Conservation (phyloP, 2,113 vertebrate species). For the Pelecanus crispus region DNA sequence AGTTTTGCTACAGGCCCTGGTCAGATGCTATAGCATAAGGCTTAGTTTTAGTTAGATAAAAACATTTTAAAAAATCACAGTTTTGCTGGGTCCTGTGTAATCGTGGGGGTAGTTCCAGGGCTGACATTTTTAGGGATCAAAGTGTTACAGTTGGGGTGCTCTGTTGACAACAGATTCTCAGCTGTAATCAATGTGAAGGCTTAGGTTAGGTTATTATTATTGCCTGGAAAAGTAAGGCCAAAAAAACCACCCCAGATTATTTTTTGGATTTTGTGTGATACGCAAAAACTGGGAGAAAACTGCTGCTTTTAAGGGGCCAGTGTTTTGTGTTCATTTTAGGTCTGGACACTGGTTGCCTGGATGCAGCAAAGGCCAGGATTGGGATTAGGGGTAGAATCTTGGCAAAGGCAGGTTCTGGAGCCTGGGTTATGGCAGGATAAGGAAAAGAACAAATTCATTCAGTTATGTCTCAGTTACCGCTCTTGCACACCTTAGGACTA, state of each 20-base stretch:
- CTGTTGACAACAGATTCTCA: background rate
- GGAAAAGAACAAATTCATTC: background rate
- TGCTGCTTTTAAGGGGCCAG: background rate
- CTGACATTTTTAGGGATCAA: background rate
- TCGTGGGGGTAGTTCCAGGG: background rate
- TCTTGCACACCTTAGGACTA: background rate
- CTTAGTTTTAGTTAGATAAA: background rate
- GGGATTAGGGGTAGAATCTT: background rate
- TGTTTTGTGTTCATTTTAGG: background rate
- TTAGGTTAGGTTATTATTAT: background rate
- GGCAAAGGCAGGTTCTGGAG: background rate
- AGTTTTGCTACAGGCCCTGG: background rate
- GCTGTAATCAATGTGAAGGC: background rate
- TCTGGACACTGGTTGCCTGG: background rate
- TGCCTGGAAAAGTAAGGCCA: background rate
- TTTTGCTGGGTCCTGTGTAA: background rate
- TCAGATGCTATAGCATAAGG: background rate
- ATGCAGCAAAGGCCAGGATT: background rate
- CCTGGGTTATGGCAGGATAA: background rate
- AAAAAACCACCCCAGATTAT: background rate
- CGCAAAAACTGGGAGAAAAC: background rate
- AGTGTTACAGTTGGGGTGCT: background rate
- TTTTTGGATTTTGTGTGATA: background rate
- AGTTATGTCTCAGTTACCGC: background rate
- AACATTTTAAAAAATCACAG: background rate